These are phyloP conservation scores for Ellobius talpinus DNA, from an alignment of 2,113 vertebrate genomes.

Conservation along the genomic window DNA sequence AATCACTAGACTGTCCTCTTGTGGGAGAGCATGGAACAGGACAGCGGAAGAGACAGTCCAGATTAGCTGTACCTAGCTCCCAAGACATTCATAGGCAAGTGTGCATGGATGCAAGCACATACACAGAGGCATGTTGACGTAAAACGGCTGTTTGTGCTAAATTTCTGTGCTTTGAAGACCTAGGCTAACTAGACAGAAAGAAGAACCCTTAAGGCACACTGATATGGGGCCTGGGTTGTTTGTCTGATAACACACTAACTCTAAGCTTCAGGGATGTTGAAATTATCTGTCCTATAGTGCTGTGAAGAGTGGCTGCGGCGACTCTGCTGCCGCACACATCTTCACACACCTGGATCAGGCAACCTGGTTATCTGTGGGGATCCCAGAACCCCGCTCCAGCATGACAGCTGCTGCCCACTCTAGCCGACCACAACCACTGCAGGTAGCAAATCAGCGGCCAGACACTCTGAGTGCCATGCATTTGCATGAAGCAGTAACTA, in stretches of 20 bases:
- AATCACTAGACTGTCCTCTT: background rate
- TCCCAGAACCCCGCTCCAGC: background rate
- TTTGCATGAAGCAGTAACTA: background rate
- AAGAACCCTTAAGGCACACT: background rate
- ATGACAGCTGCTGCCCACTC: background rate
- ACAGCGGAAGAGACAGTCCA: no score
- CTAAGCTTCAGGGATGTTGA: background rate
- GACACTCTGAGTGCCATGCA: background rate
- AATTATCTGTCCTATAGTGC: background rate
- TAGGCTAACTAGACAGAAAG: background rate
- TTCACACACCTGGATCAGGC: background rate
- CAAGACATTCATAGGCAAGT: accelerated
- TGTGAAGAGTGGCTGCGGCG: background rate
- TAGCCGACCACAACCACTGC: background rate
- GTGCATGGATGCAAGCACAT: background rate
- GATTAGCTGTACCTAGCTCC: background rate
- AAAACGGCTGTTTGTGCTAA: background rate
- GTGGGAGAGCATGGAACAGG: background rate
- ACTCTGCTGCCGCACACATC: background rate
- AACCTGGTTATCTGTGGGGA: background rate
- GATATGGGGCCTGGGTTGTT: background rate
- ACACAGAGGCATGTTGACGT: accelerated
- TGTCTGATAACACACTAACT: background rate
- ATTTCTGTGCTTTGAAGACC: background rate
- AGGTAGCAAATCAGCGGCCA: background rate